Evolutionary conservation across 2,888 invertebrate species (phyloP), one percentile per base, ranked within the genome.

Genomic region (Morinoia aosen): DNA sequence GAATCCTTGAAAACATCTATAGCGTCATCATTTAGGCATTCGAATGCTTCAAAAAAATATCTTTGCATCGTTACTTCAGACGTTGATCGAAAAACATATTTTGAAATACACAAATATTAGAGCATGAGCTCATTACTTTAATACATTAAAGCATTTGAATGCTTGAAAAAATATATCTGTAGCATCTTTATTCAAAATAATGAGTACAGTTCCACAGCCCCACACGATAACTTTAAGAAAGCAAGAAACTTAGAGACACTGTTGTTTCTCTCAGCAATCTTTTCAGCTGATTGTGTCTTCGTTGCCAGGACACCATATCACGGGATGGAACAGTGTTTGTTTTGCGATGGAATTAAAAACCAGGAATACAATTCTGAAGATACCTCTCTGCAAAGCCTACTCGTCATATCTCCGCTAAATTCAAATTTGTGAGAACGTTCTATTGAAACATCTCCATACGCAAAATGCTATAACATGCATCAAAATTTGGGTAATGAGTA

Each of bases 241-340:
- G 25, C 76, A 76, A 76, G 76, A 76, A 76, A 76, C 76, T 76
- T 76, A n/a, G 76, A 76, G 76, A 76, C 76, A 33, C 76, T 76
- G 76, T 76, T 76, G 33, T 76, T 8, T 25, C 25, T 7, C 76
- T 33, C 19, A 76, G 33, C 76, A 19, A 25, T 10, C 16, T 33
- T 19, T 33, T 76, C 3, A 48, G 76, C 33, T 33, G 10, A 12
- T 61, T 61, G 19, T 76, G 33, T 12, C 33, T 76, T 76, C 12
- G 2, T 33, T 5, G 76, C 0, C 16, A 76, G 2, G 76, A 25
- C 76, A 33, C 8, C 8, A 76, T 33, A 33, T 33, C 76, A 33
- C 25, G 25, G 3, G 76, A 0, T 14, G 25, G 25, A 76, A 33
- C 25, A 10, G 76, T 76, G 33, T 76, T 16, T 76, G 33, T 76